Conservation (phyloP, 2,113 vertebrate species). For the Vidua macroura region DNA sequence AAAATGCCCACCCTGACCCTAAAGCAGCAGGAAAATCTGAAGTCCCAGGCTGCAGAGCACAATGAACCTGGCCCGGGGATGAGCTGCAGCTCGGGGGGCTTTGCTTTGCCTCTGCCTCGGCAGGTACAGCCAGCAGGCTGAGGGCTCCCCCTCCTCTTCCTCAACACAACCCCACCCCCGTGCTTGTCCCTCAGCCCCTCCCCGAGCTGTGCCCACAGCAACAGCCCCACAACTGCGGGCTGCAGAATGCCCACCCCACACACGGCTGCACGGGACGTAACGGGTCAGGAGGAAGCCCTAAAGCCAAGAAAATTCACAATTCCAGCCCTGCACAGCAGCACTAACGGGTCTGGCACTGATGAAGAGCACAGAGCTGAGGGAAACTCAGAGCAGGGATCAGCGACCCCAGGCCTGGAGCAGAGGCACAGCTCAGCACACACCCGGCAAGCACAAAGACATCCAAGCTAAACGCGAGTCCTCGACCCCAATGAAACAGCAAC, state of each 20-base stretch:
- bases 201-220: background rate
- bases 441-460: too few relatives aligned
- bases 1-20: background rate
- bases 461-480: background rate
- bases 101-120: background rate
- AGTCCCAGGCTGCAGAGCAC: background rate
- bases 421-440: background rate
- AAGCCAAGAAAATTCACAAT: background rate
- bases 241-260: background rate
- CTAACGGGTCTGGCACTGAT: too few relatives aligned
- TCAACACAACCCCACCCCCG: too few relatives aligned
- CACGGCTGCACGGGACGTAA: background rate
- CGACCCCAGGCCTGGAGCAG: background rate
- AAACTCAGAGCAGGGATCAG: background rate
- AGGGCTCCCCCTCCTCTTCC: background rate
- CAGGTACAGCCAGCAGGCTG: background rate
- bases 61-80: background rate
- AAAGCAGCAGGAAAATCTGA: background rate
- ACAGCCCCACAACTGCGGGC: background rate
- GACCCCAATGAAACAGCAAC: background rate
- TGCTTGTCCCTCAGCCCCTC: background rate
- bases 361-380: background rate
- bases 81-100: too few relatives aligned
- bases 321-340: background rate
- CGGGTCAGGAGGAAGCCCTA: background rate